Base-by-base conservation (phyloP, 1,140 invertebrate species). In the Drosophila mauritiana region DNA sequence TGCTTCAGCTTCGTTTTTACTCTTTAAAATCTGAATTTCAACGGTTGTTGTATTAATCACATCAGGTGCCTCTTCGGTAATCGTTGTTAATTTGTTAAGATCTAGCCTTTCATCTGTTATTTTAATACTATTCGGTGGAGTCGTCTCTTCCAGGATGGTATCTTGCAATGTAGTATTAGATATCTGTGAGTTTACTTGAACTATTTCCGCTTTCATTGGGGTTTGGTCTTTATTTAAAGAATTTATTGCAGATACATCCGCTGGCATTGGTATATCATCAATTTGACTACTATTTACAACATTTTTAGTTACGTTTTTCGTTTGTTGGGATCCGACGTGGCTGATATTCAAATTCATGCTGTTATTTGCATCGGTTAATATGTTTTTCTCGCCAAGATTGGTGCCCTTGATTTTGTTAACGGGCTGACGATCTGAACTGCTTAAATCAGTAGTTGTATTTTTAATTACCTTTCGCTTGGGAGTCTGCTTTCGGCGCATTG, bases 381-480 rank as follows among this genome's bases (percentile, higher is more conserved):
- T 45, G 11, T 46, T 61, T 13, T 64, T 52, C 31, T 36, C 15
- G 11, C 34, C 34, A 34, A 52, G 20, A 3, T 53, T 40, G 12
- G 46, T 45, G 27, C 15, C 46, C 17, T 68, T 52, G 15, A 15
- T 65, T 37, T 65, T 68, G 1, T 12, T 10, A 25, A 12, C 20
- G 27, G n/a, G 59, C 13, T 37, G 37, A 15, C 31, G 20, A 43
- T 65, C 42, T 17, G n/a, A 13, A 11, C 7, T 43, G 6, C 34
- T 68, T 31, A 20, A 43, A 37, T 67, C 42, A 64, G 25, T 40
- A 67, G 37, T 64, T 31, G 64, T 40, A 10, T 22, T 34, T 10
- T 27, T 68, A 53, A 65, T 68, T 68, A 45, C 46, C 31, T 65
- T 68, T 65, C 46, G 64, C 20, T 52, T 68, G 45, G 4, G 25